Percentiles rank a stretch among this genome's conserved stretches.
Evolutionary conservation across 2,888 invertebrate species (phyloP).

Genomic region (Carterocephalus palaemon): DNA sequence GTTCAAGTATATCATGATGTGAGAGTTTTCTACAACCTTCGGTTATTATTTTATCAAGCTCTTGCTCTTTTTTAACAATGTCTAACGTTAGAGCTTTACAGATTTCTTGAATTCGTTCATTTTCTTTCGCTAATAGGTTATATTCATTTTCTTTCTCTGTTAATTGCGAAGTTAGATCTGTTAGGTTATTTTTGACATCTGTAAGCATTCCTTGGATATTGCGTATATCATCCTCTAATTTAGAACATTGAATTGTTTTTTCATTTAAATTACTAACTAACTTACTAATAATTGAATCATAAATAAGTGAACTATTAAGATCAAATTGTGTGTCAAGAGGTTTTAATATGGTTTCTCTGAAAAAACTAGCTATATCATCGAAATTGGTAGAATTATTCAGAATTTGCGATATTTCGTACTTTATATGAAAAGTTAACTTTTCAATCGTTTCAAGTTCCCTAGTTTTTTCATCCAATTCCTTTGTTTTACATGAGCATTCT

Average conservation of each 20-base stretch:
- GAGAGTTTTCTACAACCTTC: conserved; percentile 45
- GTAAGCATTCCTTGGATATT: conserved; percentile 41
- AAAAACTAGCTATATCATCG: conserved; percentile 35
- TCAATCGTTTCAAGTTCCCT: conserved; percentile 37
- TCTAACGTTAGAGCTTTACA: conserved; percentile 60
- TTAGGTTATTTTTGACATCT: conserved; percentile 45
- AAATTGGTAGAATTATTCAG: conserved; percentile 31
- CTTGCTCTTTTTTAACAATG: conserved; percentile 54
- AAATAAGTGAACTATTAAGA: conserved; percentile 41
- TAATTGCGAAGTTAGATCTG: conserved; percentile 46
- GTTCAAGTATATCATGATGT: conserved; percentile 41
- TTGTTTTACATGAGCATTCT: conserved; percentile 40
- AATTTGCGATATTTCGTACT: conserved; percentile 39
- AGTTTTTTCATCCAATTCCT: conserved; percentile 46
- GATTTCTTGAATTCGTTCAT: conserved; percentile 58
- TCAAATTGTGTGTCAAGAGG: conserved; percentile 52
- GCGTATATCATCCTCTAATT: conserved; percentile 42
- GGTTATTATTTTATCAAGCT: conserved; percentile 43
- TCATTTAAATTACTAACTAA: conserved; percentile 41
- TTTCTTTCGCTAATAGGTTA: conserved; percentile 49
- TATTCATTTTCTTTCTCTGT: conserved; percentile 54
- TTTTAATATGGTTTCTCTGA: conserved; percentile 50
- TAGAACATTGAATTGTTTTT: conserved; percentile 39
- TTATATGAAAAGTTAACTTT: conserved; percentile 42
- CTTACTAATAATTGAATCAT: conserved; percentile 45